A percentile compares a stretch with the other conserved stretches of the same genome.
These are phyloP conservation scores for Anhinga rufa DNA, from an alignment of 2,113 vertebrate species.

Conservation along the genomic window DNA sequence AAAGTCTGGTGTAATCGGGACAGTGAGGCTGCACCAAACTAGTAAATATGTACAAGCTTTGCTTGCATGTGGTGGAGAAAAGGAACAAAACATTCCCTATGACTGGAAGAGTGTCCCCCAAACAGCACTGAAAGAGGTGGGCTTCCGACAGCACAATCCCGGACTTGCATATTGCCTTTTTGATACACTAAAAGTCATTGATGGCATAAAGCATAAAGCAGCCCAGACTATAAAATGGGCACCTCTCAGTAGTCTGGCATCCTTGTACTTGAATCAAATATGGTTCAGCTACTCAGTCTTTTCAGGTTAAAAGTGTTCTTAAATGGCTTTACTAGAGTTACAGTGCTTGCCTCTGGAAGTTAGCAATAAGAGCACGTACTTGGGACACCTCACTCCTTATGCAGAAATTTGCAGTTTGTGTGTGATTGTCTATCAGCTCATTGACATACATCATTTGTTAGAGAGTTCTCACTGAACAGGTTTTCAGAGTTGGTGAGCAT, in stretches of 20 bases:
- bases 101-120: background rate
- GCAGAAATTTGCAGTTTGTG: background rate
- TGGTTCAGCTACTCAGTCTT: background rate
- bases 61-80: background rate
- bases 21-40: background rate
- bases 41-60: background rate
- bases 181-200: background rate
- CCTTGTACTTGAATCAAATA: background rate
- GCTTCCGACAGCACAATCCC: background rate
- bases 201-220: background rate
- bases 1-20: background rate
- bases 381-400: rapidly evolving
- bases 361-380: background rate
- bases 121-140: background rate
- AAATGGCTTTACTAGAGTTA: background rate
- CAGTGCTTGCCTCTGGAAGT: background rate
- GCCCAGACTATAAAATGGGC: background rate
- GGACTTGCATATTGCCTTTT: background rate
- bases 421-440: background rate
- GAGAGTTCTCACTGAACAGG: background rate
- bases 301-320: background rate
- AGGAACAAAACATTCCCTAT: background rate
- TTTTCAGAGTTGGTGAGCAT: background rate
- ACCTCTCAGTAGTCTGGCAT: background rate
- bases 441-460: rapidly evolving